Evolutionary conservation across 1,140 invertebrate genomes (phyloP), one percentile per base, ranked within the genome.

Genomic region (Drosophila nebulosa): DNA sequence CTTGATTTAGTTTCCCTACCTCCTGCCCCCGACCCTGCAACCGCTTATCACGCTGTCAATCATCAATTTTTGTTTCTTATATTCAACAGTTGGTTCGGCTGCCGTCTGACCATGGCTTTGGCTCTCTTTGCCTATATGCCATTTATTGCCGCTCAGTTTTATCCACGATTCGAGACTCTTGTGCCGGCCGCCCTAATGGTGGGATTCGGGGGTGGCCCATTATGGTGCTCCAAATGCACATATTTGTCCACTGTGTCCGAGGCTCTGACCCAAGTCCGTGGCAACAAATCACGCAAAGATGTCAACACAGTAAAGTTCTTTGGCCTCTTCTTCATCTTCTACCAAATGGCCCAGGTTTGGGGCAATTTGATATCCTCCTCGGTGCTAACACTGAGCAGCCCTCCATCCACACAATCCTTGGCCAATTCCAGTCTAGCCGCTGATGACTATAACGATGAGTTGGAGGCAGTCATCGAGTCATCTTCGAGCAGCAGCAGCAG

Each of bases 301-400:
- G 96, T 96, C 1, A 96, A 98, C 74, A 96, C 99, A 51, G 97
- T 98, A 10, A 92, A 97, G 80, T 99, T 99, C 93, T 99, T 99
- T 92, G 98, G 98, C 0, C 96, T 99, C 92, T 99, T 99, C 94
- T 99, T 99, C 93, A 95, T 99, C 67, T 95, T 98, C 83, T 98
- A 98, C 86, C 98, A 99, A 92, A 95, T 96, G 92, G 96, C 97
- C 0, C 96, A 97, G 91, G 96, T 98, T 21, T 96, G 96, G 96
- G 97, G 97, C 0, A 98, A 98, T 91, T 93, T 98, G 0, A 96
- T 98, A 50, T 98, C 97, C 30, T 98, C 97, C 1, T 93, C 95
- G 42, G 78, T 88, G 7, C 66, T 90, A 0, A 89, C 89, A 12
- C 26, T 84, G 9, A 89, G 89, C 53, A 71, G 67, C 4, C 24